phyloP scores from a whole-genome alignment of 2,797 vertebrate genomes.

The Eulemur albifrons region DNA sequence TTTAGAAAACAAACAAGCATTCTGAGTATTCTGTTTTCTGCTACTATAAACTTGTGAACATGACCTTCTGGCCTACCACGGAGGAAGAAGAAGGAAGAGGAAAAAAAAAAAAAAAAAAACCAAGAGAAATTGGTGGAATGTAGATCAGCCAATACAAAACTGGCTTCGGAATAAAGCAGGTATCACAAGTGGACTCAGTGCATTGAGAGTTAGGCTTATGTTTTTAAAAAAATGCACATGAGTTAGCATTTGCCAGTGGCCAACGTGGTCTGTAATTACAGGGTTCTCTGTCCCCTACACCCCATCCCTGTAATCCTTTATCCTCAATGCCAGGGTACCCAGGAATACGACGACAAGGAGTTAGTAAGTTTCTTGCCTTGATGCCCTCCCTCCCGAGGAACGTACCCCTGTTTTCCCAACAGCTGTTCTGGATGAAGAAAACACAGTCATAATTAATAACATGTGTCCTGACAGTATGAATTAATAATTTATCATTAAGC shows the following conservation, averaged over 20 bases:
- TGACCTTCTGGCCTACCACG: slow-evolving; percentile 70
- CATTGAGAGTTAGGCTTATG: not conserved
- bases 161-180: not conserved
- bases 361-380: slow-evolving; percentile 40
- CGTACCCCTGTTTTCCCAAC: slow-evolving; percentile 79
- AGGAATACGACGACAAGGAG: not conserved
- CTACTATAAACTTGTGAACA: not conserved
- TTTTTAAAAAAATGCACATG: not conserved
- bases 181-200: accelerated
- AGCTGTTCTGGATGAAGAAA: slow-evolving; percentile 84
- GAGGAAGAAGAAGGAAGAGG: not conserved
- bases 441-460: slow-evolving; percentile 86
- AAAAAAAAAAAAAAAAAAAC: not conserved
- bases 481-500: slow-evolving; percentile 88
- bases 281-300: not conserved
- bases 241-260: not conserved
- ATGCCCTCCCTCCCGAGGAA: slow-evolving; percentile 71
- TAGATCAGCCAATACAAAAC: not conserved
- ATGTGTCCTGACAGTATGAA: slow-evolving; percentile 86
- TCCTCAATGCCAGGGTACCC: not conserved
- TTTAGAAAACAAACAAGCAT: slow-evolving; percentile 59
- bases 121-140: not conserved
- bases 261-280: not conserved
- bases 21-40: not conserved
- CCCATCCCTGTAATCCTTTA: not conserved